A percentile compares a stretch with the other conserved stretches of the same genome.
Evolutionary conservation across 2,888 invertebrate species (phyloP).

Genomic region (Onthophagus sagittarius): DNA sequence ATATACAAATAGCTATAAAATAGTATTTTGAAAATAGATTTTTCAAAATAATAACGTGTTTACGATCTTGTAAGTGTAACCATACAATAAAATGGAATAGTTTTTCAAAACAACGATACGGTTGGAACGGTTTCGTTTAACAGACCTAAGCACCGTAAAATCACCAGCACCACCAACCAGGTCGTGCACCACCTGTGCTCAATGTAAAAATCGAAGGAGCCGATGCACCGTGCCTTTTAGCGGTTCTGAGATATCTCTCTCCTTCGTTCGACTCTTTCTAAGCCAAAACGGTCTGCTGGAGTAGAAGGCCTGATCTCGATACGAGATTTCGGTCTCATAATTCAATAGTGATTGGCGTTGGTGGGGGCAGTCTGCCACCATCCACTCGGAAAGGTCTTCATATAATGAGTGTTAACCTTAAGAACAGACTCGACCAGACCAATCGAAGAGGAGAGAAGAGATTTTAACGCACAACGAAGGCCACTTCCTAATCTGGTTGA

Average conservation of each 20-base stretch:
- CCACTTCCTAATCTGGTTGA: conserved; percentile 28
- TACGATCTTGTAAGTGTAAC: background rate
- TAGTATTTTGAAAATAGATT: too few species aligned
- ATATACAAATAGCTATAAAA: too few species aligned
- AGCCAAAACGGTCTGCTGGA: background rate
- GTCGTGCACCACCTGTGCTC: background rate
- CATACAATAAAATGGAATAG: background rate
- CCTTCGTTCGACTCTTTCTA: background rate
- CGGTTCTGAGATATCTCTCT: background rate
- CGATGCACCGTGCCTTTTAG: background rate
- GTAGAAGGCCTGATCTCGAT: background rate
- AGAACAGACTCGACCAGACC: conserved; percentile 35
- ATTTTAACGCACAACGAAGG: too few species aligned
- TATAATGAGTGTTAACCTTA: conserved; percentile 47
- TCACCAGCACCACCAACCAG: background rate
- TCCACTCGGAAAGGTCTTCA: conserved; percentile 43
- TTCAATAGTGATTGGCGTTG: conserved; percentile 38
- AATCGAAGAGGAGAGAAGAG: conserved; percentile 20
- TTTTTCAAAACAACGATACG: background rate
- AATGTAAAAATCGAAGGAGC: background rate
- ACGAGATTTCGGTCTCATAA: conserved; percentile 32
- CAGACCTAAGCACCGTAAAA: background rate
- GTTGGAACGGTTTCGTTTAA: background rate
- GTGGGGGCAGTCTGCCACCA: conserved; percentile 31
- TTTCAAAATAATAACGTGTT: too few species aligned